Evolutionary conservation across 2,888 invertebrate genomes (phyloP).

Genomic region (Vanessa cardui): DNA sequence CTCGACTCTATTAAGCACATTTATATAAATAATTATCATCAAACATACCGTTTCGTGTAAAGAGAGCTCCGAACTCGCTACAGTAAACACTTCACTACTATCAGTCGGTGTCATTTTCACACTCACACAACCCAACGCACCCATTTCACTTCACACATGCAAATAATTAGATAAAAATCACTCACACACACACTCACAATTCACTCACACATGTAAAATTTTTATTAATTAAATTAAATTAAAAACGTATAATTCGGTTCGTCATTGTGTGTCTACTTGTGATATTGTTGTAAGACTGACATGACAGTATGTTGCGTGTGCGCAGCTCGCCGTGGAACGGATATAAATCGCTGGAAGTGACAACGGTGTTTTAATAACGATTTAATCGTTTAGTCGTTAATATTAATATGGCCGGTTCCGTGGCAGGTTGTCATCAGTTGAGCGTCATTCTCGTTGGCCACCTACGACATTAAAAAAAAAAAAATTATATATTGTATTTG

Average conservation of each 20-base stretch:
- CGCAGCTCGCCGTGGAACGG: slow-evolving; percentile 21
- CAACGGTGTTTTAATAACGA: slow-evolving; percentile 2
- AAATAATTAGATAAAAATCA: slow-evolving; percentile 3
- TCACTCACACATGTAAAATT: too few relatives aligned
- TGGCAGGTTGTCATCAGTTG: too few relatives aligned
- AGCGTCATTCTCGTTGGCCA: too few relatives aligned
- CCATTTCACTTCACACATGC: slow-evolving; percentile 48
- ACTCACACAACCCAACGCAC: slow-evolving; percentile 66
- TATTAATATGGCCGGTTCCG: too few relatives aligned
- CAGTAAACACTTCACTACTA: slow-evolving; percentile 69
- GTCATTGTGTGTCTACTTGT: slow-evolving; percentile 39
- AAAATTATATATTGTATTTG: too few relatives aligned
- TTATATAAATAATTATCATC: too few relatives aligned
- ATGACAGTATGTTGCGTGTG: slow-evolving; percentile 39
- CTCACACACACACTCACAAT: background rate
- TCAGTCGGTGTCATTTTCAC: slow-evolving; percentile 61
- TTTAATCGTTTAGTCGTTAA: background rate
- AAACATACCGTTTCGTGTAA: slow-evolving; percentile 47
- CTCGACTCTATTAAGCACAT: too few relatives aligned
- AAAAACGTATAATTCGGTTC: background rate
- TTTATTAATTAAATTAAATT: slow-evolving; percentile 19
- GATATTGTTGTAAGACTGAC: slow-evolving; percentile 47
- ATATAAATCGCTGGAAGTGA: slow-evolving; percentile 39
- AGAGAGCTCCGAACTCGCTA: slow-evolving; percentile 58
- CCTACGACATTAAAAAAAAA: too few relatives aligned